Percentiles rank a stretch among this genome's conserved stretches.
phyloP scores from a whole-genome alignment of 2,797 vertebrate genomes.

The Cyprinella venusta region DNA sequence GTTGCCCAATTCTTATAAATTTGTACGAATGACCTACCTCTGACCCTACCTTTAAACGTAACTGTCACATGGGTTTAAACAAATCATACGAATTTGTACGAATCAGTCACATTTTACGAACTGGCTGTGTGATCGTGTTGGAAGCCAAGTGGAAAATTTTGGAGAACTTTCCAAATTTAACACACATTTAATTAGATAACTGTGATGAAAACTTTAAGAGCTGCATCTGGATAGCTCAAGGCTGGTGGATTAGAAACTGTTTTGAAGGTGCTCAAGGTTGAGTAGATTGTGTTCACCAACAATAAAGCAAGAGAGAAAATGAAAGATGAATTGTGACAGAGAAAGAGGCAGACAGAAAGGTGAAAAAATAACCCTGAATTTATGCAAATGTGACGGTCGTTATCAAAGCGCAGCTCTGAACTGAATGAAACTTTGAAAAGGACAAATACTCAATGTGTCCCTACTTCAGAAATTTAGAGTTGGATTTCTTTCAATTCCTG shows the following conservation, averaged over 20 bases:
- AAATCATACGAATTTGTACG: too few relatives aligned
- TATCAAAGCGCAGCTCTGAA: not conserved
- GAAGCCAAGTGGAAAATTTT: constrained; percentile 22
- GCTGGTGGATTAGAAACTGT: constrained; percentile 5
- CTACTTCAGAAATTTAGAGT: not conserved
- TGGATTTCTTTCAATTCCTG: not conserved
- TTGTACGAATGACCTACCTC: too few relatives aligned
- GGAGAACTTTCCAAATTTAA: constrained; percentile 37
- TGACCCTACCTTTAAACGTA: too few relatives aligned
- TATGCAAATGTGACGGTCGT: not conserved
- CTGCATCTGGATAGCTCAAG: not conserved
- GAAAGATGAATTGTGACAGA: not conserved
- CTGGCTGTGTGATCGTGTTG: too few relatives aligned
- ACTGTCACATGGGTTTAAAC: too few relatives aligned
- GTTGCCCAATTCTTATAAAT: too few relatives aligned
- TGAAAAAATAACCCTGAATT: constrained; percentile 1
- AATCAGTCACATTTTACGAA: too few relatives aligned
- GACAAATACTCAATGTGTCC: not conserved
- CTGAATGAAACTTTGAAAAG: not conserved
- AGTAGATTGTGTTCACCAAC: constrained; percentile 9
- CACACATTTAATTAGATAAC: constrained; percentile 49
- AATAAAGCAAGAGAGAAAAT: not conserved
- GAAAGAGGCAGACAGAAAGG: not conserved
- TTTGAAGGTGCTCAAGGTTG: constrained; percentile 21
- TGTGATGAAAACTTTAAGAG: constrained; percentile 22